phyloP scores from a whole-genome alignment of 2,797 vertebrate genomes.

The Acanthurus tractus region DNA sequence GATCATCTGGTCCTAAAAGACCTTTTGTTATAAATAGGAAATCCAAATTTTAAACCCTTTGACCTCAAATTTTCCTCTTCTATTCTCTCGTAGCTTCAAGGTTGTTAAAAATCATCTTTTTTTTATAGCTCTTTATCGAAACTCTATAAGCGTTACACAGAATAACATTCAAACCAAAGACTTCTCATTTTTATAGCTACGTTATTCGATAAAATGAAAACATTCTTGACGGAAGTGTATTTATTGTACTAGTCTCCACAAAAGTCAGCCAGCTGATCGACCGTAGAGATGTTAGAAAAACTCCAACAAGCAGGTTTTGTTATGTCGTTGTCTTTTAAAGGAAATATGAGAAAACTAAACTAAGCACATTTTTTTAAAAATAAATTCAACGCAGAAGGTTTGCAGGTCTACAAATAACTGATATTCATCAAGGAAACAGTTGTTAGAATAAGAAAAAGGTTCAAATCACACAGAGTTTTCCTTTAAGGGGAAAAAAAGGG shows the following conservation, averaged over 20 bases:
- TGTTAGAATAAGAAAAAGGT: too few species aligned
- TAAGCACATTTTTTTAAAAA: too few species aligned
- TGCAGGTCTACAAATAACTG: too few species aligned
- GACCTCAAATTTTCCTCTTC: not conserved
- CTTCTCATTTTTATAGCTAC: not conserved
- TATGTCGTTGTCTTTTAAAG: not conserved
- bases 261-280: not conserved
- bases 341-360: not conserved
- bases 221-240: not conserved
- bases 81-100: not conserved
- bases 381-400: too few species aligned
- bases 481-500: not conserved
- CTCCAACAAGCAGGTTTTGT: not conserved
- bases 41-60: not conserved
- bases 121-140: not conserved
- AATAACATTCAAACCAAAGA: conserved; percentile 3
- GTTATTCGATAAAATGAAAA: conserved; percentile 16
- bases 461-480: not conserved
- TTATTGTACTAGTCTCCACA: not conserved
- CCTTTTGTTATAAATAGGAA: not conserved
- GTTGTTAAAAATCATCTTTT: not conserved
- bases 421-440: too few species aligned
- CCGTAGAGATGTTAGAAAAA: too few species aligned
- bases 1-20: not conserved
- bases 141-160: not conserved